phyloP scores from a whole-genome alignment of 2,797 vertebrate genomes.

The Gymnoscopelus microlampas region DNA sequence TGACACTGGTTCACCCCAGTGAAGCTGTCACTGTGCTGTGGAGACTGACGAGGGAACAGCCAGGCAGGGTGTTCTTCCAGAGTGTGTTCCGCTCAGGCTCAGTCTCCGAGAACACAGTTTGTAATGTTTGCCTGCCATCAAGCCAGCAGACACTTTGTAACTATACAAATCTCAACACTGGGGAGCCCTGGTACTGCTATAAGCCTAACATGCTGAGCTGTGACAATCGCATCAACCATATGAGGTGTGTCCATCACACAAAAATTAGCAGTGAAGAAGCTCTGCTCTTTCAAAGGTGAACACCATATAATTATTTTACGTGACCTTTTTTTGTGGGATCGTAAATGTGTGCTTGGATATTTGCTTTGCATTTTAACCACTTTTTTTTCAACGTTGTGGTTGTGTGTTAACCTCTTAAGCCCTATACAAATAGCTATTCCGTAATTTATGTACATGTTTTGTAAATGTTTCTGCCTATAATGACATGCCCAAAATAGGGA shows the following conservation, averaged over 20 bases:
- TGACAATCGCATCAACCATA: conserved; percentile 85
- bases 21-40: conserved; percentile 85
- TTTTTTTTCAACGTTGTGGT: too few species aligned
- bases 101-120: conserved; percentile 83
- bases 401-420: too few species aligned
- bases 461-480: conserved; percentile 34
- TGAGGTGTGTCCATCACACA: conserved; percentile 87
- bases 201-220: conserved; percentile 87
- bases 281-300: conserved; percentile 83
- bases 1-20: conserved; percentile 83
- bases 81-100: conserved; percentile 86
- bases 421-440: too few species aligned
- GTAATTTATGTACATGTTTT: too few species aligned
- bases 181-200: conserved; percentile 91
- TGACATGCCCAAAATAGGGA: too few species aligned
- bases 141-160: conserved; percentile 83
- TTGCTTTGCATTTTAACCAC: too few species aligned
- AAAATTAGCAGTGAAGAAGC: conserved; percentile 81
- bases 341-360: too few species aligned
- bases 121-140: conserved; percentile 85
- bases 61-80: conserved; percentile 88
- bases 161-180: conserved; percentile 85
- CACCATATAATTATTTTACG: neutral
- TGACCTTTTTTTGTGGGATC: too few species aligned
- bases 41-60: conserved; percentile 82